These are phyloP conservation scores for Stegophylla sp. DNA, from an alignment of 2,888 invertebrate species.

Conservation along the genomic window DNA sequence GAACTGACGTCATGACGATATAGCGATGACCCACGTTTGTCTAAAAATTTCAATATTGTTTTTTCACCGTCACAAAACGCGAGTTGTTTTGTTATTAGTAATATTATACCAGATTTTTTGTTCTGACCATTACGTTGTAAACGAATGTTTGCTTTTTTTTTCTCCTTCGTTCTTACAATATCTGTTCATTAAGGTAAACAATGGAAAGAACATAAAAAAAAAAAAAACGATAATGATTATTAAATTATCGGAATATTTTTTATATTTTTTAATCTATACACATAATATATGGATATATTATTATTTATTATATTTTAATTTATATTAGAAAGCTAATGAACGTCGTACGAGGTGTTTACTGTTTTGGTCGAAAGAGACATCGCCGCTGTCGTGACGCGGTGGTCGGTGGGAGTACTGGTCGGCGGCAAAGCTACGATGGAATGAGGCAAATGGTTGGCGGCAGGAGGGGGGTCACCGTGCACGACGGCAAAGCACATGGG, in stretches of 20 bases:
- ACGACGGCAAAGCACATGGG: conserved; percentile 50
- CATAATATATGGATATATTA: not conserved
- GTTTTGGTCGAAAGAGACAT: conserved; percentile 31
- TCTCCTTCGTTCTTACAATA: conserved; percentile 22
- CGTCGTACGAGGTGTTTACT: conserved; percentile 28
- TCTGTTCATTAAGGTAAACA: conserved; percentile 32
- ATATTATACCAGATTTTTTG: not conserved
- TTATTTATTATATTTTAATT: not conserved
- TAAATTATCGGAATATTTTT: conserved; percentile 2
- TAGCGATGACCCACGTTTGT: not conserved
- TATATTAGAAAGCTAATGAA: conserved; percentile 42
- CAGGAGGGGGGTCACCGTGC: conserved; percentile 34
- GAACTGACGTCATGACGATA: conserved; percentile 26
- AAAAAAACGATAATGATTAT: not conserved
- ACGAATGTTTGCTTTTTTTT: not conserved
- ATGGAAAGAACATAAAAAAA: not conserved
- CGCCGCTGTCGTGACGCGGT: not conserved
- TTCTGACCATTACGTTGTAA: not conserved
- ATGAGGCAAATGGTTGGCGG: conserved; percentile 56
- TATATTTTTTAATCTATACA: not conserved
- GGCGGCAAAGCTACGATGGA: not conserved
- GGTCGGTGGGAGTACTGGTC: conserved; percentile 32
- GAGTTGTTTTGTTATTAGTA: not conserved
- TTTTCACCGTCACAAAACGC: not conserved
- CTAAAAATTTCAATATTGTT: not conserved